Evolutionary conservation across 1,140 invertebrate species (phyloP).

Genomic region (Calephelis nemesis): DNA sequence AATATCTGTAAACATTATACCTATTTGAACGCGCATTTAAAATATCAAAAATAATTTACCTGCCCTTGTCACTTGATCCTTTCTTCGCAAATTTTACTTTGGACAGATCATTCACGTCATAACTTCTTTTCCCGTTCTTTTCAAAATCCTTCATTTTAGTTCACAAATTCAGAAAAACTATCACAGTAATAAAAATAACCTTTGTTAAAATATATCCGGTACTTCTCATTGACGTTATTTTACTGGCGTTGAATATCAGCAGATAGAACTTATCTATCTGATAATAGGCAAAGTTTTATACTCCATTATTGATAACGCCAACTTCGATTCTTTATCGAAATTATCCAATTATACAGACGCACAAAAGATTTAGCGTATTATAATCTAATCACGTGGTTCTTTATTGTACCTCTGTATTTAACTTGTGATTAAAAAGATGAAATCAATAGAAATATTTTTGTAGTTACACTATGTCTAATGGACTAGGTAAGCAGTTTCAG

Average conservation of each 20-base stretch:
- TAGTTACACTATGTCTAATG: too few species aligned
- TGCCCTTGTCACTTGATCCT: not conserved
- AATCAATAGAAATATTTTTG: too few species aligned
- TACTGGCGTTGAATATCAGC: conserved; percentile 7
- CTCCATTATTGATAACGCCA: not conserved
- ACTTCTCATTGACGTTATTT: not conserved
- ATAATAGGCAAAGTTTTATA: conserved; percentile 16
- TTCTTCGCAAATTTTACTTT: conserved; percentile 5
- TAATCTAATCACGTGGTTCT: too few species aligned
- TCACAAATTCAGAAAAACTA: not conserved
- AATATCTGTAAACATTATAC: too few species aligned
- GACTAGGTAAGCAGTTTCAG: too few species aligned
- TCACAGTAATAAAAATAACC: not conserved
- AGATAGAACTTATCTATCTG: conserved; percentile 7
- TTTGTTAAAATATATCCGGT: not conserved
- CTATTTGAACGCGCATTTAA: too few species aligned
- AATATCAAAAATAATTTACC: not conserved
- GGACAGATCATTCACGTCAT: not conserved
- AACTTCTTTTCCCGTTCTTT: conserved; percentile 3
- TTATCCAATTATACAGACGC: not conserved
- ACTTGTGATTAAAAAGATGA: not conserved
- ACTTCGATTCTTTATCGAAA: conserved; percentile 11
- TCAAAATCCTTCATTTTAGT: conserved; percentile 2
- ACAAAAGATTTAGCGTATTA: not conserved
- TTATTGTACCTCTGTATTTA: not conserved